Base-by-base conservation (phyloP, 2,797 vertebrate species). In the Liparis tanakae region DNA sequence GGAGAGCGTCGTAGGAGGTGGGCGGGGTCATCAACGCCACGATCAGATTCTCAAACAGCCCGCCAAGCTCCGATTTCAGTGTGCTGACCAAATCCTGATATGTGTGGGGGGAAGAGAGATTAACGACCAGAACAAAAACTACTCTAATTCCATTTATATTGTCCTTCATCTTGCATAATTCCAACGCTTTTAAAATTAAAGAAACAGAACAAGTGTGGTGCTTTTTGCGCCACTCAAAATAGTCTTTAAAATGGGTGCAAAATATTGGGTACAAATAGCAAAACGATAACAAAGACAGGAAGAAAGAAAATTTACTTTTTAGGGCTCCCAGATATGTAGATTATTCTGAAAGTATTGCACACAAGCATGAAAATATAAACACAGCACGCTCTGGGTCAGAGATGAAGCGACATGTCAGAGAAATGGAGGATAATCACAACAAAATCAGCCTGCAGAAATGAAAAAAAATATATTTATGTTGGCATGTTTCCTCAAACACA, bases 61-160 rank as follows among this genome's bases (percentile, higher is more conserved):
- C 96, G 0, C 96, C 96, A 0, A 99, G 94, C 84, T 99, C 98
- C 0, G 96, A 98, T 68, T 97, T 98, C 85, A 99, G 86, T 2
- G 96, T 95, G 67, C 94, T 94, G 55, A 96, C 83, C 4, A 99
- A 92, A 85, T 99, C 97, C 98, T 99, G 54, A 48, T 36, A 89
- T 2, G 13, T 2, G 25, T 30, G 25, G 25, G 39, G 48, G 22
- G 72, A 34, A 60, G 6, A 13, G 37, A 10, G 56, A 82, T 66
- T 56, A 43, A 86, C 55, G 67, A 59, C 8, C 5, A 25, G 10
- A 41, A 22, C 0, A 18, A 56, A 20, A 67, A 67, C n/a, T 70
- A 30, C 41, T 53, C 39, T 67, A 36, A 70, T 6, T 62, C 5
- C 0, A 30, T 78, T 74, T 8, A 10, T 57, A 61, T 25, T 2